phyloP scores from a whole-genome alignment of 2,797 vertebrate genomes.

The Crossoptilon crossoptilon region DNA sequence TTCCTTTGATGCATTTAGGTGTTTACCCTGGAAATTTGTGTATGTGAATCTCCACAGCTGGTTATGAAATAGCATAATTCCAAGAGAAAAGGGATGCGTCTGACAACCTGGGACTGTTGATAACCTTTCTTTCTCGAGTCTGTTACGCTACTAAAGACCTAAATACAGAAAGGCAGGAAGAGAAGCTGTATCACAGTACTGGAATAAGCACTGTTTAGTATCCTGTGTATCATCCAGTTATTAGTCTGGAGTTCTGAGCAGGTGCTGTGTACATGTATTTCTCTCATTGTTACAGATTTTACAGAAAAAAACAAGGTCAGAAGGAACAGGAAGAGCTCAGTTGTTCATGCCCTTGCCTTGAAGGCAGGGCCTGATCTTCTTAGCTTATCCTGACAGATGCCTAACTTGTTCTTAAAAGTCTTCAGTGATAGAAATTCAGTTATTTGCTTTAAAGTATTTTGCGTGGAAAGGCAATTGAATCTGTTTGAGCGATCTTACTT shows the following conservation, averaged over 20 bases:
- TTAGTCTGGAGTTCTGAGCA: neutral
- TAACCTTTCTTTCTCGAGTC: neutral
- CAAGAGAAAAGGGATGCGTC: neutral
- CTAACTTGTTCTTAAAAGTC: constrained; percentile 8
- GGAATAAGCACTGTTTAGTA: neutral
- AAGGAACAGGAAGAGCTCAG: neutral
- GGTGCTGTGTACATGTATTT: neutral
- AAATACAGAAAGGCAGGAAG: neutral
- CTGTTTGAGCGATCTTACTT: neutral
- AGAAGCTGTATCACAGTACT: neutral
- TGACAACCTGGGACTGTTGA: neutral
- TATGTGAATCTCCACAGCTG: neutral
- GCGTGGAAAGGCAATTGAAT: constrained; percentile 45
- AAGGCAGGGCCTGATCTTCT: constrained; percentile 1
- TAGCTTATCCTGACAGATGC: constrained; percentile 22
- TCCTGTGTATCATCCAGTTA: neutral
- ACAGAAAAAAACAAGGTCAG: neutral
- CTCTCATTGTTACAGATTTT: neutral
- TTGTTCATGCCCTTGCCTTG: constrained; percentile 4
- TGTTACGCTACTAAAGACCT: neutral
- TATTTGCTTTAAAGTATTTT: neutral
- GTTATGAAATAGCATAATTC: neutral
- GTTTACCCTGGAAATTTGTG: neutral
- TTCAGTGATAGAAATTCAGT: neutral
- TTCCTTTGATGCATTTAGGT: neutral